Conservation (phyloP, 2,888 invertebrate species). For the Nemoura dubitans region DNA sequence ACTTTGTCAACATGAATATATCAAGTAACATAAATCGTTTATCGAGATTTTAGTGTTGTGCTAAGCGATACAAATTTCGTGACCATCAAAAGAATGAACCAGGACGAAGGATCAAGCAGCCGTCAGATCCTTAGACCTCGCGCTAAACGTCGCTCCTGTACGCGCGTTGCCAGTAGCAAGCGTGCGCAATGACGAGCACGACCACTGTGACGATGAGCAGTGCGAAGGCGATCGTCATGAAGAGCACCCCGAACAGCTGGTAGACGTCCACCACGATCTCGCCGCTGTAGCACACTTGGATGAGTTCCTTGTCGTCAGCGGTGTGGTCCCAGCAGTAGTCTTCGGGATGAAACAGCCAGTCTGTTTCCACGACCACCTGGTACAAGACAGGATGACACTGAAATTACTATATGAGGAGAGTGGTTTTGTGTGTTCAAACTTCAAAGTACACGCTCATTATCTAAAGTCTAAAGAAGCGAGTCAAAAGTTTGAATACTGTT, state of each 20-base stretch:
- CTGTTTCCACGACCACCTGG: background rate
- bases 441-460: too few species aligned
- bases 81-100: too few species aligned
- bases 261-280: background rate
- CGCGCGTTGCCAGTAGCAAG: background rate
- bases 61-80: too few species aligned
- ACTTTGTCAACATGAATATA: too few species aligned
- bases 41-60: too few species aligned
- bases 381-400: too few species aligned
- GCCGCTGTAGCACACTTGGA: background rate
- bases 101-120: too few species aligned
- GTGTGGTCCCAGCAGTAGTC: constrained; percentile 14
- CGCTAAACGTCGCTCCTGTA: background rate
- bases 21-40: too few species aligned
- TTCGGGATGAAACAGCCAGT: background rate
- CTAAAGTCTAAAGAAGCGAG: too few species aligned
- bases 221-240: background rate
- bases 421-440: too few species aligned
- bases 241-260: background rate
- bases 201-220: constrained; percentile 7
- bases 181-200: constrained; percentile 8
- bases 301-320: background rate
- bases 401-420: too few species aligned
- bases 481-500: too few species aligned
- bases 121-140: background rate